Conservation (phyloP, 2,888 invertebrate species). For the Acrobasis consociella region DNA sequence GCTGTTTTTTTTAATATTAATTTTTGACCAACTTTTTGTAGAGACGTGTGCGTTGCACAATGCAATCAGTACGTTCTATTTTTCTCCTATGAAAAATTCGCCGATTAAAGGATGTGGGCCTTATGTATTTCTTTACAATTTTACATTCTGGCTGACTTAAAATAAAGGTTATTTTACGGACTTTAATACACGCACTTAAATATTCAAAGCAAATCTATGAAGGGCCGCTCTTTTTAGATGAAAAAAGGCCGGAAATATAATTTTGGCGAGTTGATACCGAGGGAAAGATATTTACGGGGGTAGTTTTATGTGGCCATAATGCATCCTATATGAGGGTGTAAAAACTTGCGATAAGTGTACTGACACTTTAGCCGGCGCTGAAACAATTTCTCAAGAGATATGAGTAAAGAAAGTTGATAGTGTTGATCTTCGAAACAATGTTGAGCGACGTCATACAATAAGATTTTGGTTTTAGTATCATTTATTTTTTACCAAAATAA, state of each 20-base stretch:
- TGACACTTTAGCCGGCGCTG: conserved; percentile 30
- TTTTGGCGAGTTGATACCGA: conserved; percentile 26
- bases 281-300: conserved; percentile 25
- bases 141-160: too few species aligned
- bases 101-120: too few species aligned
- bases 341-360: conserved; percentile 29
- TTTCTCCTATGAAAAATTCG: too few species aligned
- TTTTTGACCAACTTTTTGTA: too few species aligned
- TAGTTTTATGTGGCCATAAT: conserved; percentile 24
- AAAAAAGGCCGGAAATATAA: conserved; percentile 15
- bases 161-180: too few species aligned
- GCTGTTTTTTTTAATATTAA: too few species aligned
- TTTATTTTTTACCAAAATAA: too few species aligned
- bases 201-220: not conserved
- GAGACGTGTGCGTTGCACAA: too few species aligned
- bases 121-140: too few species aligned
- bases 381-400: not conserved
- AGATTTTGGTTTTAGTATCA: too few species aligned
- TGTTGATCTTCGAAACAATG: not conserved
- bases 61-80: too few species aligned
- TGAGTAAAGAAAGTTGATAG: not conserved
- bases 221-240: not conserved
- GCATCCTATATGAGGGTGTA: conserved; percentile 27
- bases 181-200: not conserved
- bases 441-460: not conserved